A percentile compares a stretch with the other conserved stretches of the same genome.
These are phyloP conservation scores for Conus ventricosus DNA, from an alignment of 1,140 invertebrate species.

Conservation along the genomic window DNA sequence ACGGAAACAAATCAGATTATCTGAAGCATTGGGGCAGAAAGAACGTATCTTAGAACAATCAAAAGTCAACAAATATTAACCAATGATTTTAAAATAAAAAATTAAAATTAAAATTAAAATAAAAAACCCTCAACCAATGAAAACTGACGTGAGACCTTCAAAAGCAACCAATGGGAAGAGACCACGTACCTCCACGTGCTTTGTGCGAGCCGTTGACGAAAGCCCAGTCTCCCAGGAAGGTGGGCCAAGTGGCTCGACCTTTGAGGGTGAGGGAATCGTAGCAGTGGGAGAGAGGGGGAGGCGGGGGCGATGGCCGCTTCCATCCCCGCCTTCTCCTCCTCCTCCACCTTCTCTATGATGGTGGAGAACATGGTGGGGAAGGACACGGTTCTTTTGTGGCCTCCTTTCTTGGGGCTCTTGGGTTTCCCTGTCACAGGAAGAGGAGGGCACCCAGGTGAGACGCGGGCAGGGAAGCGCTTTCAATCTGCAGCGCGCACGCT, in stretches of 20 bases:
- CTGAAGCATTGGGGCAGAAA: too few species aligned
- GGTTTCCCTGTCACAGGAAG: slow-evolving; percentile 41
- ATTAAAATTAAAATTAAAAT: too few species aligned
- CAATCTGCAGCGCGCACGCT: not conserved
- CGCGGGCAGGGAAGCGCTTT: not conserved
- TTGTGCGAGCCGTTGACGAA: slow-evolving; percentile 45
- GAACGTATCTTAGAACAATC: too few species aligned
- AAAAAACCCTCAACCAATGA: too few species aligned
- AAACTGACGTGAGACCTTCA: too few species aligned
- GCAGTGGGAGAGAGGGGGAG: slow-evolving; percentile 48
- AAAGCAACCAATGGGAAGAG: too few species aligned
- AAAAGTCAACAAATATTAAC: too few species aligned
- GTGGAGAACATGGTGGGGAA: slow-evolving; percentile 57
- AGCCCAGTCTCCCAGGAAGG: slow-evolving; percentile 58
- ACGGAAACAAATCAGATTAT: too few species aligned
- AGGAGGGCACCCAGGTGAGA: not conserved
- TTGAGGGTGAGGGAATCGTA: slow-evolving; percentile 56
- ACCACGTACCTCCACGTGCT: not conserved
- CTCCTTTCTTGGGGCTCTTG: slow-evolving; percentile 40
- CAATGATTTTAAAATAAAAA: too few species aligned
- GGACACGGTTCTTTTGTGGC: slow-evolving; percentile 49
- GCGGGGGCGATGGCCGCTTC: slow-evolving; percentile 38
- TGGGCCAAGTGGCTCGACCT: slow-evolving; percentile 44
- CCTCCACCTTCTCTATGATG: slow-evolving; percentile 57
- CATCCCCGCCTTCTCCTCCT: slow-evolving; percentile 53